Evolutionary conservation across 2,113 vertebrate genomes (phyloP).

Genomic region (Nannospalax galili): DNA sequence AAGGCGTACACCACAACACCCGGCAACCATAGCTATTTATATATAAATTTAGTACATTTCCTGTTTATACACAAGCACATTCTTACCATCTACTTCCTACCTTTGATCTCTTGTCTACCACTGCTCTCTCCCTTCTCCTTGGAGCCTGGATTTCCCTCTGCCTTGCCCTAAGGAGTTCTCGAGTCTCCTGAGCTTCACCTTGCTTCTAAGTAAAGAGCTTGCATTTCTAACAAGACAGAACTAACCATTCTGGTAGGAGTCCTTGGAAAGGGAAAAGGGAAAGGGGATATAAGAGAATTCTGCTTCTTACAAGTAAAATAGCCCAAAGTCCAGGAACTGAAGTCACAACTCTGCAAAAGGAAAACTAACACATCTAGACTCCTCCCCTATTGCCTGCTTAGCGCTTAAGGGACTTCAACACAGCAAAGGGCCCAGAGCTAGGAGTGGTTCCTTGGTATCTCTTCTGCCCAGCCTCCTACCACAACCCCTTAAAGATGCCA

Average conservation of each 20-base stretch:
- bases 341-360: slow-evolving; percentile 11
- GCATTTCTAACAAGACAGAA: not conserved
- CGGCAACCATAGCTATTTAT: not conserved
- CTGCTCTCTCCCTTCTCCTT: not conserved
- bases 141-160: not conserved
- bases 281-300: slow-evolving; percentile 29
- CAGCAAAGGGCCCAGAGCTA: not conserved
- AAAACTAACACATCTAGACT: not conserved
- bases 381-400: not conserved
- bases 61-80: not conserved
- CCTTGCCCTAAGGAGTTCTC: not conserved
- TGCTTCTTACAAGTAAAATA: slow-evolving; percentile 43
- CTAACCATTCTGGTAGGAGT: not conserved
- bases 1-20: not conserved
- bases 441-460: not conserved
- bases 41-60: not conserved
- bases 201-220: not conserved
- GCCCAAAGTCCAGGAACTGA: not conserved
- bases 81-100: not conserved
- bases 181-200: not conserved
- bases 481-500: not conserved
- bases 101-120: not conserved
- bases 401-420: slow-evolving; percentile 12
- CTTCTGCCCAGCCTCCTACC: not conserved
- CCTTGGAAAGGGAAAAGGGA: not conserved